Conservation (phyloP, 2,888 invertebrate species). For the Acrobasis consociella region DNA sequence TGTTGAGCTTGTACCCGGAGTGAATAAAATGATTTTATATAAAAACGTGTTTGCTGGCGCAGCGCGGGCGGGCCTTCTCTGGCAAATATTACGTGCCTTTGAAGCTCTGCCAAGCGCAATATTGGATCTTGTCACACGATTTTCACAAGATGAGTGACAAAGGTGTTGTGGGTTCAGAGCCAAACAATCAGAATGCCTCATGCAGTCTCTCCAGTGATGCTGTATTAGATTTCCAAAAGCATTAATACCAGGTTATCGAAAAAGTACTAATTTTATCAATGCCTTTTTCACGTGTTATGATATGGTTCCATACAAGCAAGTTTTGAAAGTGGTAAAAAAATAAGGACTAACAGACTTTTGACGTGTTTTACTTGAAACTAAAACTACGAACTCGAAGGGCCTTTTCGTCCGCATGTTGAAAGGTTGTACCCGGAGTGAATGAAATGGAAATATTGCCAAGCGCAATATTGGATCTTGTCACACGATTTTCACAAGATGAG, state of each 20-base stretch:
- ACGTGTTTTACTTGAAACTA: no score
- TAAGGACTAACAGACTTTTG: no score
- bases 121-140: not conserved
- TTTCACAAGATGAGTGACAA: not conserved
- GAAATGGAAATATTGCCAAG: not conserved
- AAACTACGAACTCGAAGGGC: not conserved
- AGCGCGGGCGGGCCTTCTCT: not conserved
- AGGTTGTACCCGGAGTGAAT: no score
- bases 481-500: not conserved
- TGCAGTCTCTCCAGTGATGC: no score
- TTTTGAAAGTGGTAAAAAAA: no score
- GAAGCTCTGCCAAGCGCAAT: not conserved
- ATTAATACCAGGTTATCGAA: no score
- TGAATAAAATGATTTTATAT: not conserved
- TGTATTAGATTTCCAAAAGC: no score
- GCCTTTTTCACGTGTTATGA: no score
- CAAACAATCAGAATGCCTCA: no score
- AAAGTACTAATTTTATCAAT: no score
- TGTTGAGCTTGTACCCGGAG: no score
- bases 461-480: not conserved
- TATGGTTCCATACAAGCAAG: no score
- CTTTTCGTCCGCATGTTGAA: not conserved
- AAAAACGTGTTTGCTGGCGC: not conserved
- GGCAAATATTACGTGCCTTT: not conserved
- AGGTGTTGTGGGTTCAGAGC: not conserved